Evolutionary conservation across 1,140 invertebrate species (phyloP), one percentile per base, ranked within the genome.

Genomic region (Drosophila novamexicana): DNA sequence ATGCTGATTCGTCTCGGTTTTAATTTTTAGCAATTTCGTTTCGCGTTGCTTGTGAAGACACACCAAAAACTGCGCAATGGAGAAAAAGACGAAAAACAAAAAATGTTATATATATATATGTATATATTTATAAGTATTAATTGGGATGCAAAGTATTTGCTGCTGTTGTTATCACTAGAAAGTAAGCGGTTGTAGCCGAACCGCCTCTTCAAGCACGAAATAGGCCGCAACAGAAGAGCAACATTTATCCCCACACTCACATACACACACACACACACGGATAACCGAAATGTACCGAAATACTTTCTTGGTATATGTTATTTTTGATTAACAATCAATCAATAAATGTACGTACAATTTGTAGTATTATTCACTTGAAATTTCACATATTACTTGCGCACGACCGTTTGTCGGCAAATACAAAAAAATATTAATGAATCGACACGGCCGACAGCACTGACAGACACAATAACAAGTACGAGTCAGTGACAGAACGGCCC

Each of bases 391-490:
- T 67, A 50, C n/a, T 47, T 63, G 57, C 65, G 37, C 52, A 36
- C 50, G 49, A 47, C 45, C 40, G 36, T 12, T 57, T 69, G 52
- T 75, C 66, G 65, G 71, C 71, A 74, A 53, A 44, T 59, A 53
- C 16, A 52, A 59, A 53, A 49, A 65, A 50, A 45, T 16, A 58
- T 49, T 49, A 57, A 64, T 71, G 67, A 75, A 70, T 61, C 66
- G 44, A 70, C 58, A 70, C 29, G 44, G 58, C 44, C 72, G 72
- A 70, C 72, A 75, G 64, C 72, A 75, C 67, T 70, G 72, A 75
- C 67, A 61, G 50, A 69, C 54, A 73, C 44, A 69, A 54, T 69
- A 74, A 69, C 66, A 74, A 74, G 71, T 62, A 69, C 66, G 40
- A 68, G 71, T 56, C 67, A 75, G 52, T 75, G 59, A 64, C 64